Evolutionary conservation across 2,797 vertebrate species (phyloP).

Genomic region (Hypotaenidia okinawae): DNA sequence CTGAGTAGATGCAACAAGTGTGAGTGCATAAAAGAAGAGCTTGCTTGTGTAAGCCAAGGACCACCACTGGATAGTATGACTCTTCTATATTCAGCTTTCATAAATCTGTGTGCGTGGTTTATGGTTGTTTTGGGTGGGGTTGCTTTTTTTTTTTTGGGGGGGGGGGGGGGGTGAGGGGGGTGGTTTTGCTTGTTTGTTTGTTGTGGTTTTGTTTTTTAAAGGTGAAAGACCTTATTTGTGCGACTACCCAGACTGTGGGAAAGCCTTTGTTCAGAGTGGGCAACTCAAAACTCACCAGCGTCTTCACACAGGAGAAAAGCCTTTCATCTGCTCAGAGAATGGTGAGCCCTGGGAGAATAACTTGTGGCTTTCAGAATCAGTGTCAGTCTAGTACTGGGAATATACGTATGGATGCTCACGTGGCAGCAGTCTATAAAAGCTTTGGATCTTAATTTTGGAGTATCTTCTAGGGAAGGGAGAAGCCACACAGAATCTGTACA

Average conservation of each 20-base stretch:
- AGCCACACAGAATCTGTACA: neutral
- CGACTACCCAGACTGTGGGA: slow-evolving; percentile 93
- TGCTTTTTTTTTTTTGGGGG: neutral
- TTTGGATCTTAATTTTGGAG: neutral
- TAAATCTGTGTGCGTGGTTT: neutral
- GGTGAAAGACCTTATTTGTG: slow-evolving; percentile 94
- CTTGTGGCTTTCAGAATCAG: neutral
- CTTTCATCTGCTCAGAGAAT: slow-evolving; percentile 94
- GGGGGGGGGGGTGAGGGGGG: too few species aligned
- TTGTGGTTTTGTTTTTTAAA: slow-evolving; percentile 40
- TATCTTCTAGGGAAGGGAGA: neutral
- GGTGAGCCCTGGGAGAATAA: slow-evolving; percentile 74
- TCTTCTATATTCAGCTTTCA: neutral
- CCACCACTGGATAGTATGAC: neutral
- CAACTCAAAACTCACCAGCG: slow-evolving; percentile 86
- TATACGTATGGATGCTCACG: neutral
- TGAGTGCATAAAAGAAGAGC: neutral
- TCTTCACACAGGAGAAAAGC: slow-evolving; percentile 86
- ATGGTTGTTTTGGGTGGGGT: neutral
- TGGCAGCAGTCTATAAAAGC: neutral
- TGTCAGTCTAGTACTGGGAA: neutral
- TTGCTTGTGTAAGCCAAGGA: neutral
- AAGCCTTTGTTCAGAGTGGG: slow-evolving; percentile 95
- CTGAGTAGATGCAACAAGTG: neutral
- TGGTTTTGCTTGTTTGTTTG: neutral